Evolutionary conservation across 2,888 invertebrate species (phyloP).

Genomic region (Villa cingulata): DNA sequence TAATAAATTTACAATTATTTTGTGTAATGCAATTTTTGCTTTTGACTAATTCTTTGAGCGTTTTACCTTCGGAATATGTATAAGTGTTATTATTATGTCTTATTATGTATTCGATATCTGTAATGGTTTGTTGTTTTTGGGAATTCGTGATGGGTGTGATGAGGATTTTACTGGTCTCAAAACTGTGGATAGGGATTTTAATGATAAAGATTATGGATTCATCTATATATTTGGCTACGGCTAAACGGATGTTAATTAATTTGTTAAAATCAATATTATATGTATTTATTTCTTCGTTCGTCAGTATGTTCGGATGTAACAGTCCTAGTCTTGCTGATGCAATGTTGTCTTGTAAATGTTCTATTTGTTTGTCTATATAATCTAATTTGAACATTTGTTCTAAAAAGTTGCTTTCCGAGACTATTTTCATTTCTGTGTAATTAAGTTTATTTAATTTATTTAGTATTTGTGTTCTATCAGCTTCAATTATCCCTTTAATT

Average conservation of each 20-base stretch:
- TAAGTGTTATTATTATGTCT: neutral
- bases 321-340: conserved; percentile 2
- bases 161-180: neutral
- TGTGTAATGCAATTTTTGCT: neutral
- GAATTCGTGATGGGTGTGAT: conserved; percentile 7
- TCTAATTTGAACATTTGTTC: conserved; percentile 1
- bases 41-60: neutral
- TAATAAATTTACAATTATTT: neutral
- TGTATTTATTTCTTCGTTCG: neutral
- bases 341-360: conserved; percentile 3
- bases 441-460: neutral
- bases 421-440: neutral
- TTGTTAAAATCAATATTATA: conserved; percentile 3
- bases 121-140: conserved; percentile 6
- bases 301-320: conserved; percentile 1
- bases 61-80: conserved; percentile 1
- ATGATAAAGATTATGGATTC: neutral
- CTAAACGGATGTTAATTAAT: neutral
- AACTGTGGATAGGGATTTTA: too few species aligned
- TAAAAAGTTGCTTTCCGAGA: neutral
- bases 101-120: conserved; percentile 4
- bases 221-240: conserved; percentile 1
- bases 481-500: conserved; percentile 1
- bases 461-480: neutral
- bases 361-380: conserved; percentile 2